Base-by-base conservation (phyloP, 2,113 vertebrate species). In the Lonchura striata region DNA sequence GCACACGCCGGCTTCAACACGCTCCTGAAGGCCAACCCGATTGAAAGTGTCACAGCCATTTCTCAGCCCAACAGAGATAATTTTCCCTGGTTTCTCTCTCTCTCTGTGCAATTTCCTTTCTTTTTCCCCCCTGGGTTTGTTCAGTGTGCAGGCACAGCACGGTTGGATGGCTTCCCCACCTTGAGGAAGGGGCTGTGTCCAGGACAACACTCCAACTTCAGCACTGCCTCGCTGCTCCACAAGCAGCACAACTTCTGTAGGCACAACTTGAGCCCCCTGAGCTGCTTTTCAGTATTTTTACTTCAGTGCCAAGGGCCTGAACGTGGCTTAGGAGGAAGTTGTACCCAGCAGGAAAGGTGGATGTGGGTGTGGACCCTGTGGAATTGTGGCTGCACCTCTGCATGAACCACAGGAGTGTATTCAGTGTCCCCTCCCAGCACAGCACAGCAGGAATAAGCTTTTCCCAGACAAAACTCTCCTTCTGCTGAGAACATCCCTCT, bases 1-100 rank as follows among this genome's bases (percentile, higher is more conserved):
- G 28, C 61, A 25, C 65, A 30, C 1, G 3, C 81, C 1, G 0
- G 22, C 70, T 49, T 35, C 15, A 1, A 2, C 3, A 1, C 0
- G 0, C 6, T 57, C 39, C 70, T 63, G 4, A 0, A 17, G 39
- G n/a, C 50, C 2, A 1, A 39, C 49, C 54, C 53, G 4, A 24
- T 44, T 54, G 15, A 14, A 18, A 44, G 9, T 21, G 54, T 9
- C n/a, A 19, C 61, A 17, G 46, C 24, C 68, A 41, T 5, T 18
- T 19, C 41, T 88, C 37, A 4, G 6, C 30, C 25, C 12, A 16
- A 0, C 3, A 27, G 33, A 69, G 56, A 35, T 5, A 13, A 2
- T 49, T 74, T n/a, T 3, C 41, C 46, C 30, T 21, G 8, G 8
- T 81, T 70, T 86, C 65, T 80, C 42, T 52, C 33, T 65, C 18